These are phyloP conservation scores for Diadromus collaris DNA, from an alignment of 2,888 invertebrate genomes.

Conservation along the genomic window DNA sequence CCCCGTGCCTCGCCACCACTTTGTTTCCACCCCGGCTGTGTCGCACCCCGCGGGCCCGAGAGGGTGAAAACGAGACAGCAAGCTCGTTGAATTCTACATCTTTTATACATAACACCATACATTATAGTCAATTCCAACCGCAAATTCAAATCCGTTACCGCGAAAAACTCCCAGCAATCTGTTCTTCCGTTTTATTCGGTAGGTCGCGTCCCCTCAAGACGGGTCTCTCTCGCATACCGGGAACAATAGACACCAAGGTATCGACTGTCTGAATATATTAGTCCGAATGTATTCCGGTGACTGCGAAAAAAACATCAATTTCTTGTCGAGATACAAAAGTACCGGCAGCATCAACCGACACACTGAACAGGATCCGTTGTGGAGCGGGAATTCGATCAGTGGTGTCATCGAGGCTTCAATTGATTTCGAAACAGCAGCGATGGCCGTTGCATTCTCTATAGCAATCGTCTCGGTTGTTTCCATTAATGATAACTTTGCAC, in stretches of 20 bases:
- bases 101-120: constrained; percentile 9
- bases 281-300: not conserved
- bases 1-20: constrained; percentile 6
- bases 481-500: constrained; percentile 8
- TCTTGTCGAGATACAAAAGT: too few species aligned
- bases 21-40: constrained; percentile 18
- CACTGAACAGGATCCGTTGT: not conserved
- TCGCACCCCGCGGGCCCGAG: constrained; percentile 8
- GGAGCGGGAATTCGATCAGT: not conserved
- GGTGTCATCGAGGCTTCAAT: not conserved
- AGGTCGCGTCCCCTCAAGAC: constrained; percentile 2
- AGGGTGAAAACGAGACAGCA: constrained; percentile 48
- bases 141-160: constrained; percentile 32
- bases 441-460: not conserved
- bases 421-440: constrained; percentile 1
- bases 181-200: constrained; percentile 24
- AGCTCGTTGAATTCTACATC: constrained; percentile 35
- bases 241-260: not conserved
- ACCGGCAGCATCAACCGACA: not conserved
- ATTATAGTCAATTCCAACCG: not conserved
- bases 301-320: too few species aligned
- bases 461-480: not conserved
- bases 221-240: not conserved
- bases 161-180: constrained; percentile 19
- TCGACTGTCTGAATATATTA: not conserved